Evolutionary conservation across 2,797 vertebrate genomes (phyloP), one percentile per base, ranked within the genome.

Genomic region (Syngnathus rostellatus): DNA sequence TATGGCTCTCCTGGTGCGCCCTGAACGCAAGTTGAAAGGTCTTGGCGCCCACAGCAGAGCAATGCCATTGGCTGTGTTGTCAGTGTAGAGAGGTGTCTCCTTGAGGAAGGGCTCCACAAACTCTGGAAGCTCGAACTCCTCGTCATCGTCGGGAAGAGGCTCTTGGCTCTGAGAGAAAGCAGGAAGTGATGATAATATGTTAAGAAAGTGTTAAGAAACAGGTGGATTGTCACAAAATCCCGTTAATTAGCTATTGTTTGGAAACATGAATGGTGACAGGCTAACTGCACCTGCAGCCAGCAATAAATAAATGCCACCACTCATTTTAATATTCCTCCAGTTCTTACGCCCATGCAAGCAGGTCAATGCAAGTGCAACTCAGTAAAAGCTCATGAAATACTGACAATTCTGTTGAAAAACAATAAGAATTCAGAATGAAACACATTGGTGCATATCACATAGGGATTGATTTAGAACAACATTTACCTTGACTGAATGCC

Each of bases 71-170:
- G 97, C 97, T 5, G 97, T 99, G 81, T 98, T 93, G 86, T 99
- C 97, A 17, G 95, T 93, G 84, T 99, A 99, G 1, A 99, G 92
- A 0, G 97, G 97, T 0, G 96, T 98, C 51, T 98, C 97, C 83
- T 98, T 98, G 66, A 99, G 90, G 85, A 99, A 97, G 48, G 97
- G 96, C 72, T 99, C 97, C 71, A 98, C 93, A 50, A 92, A 97
- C 77, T 99, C 97, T 0, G 97, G 94, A 75, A 99, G 92, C 74
- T 99, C 97, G 89, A 99, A 99, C 86, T 99, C 97, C 72, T 99
- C 97, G 21, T 99, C 97, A 0, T 99, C 97, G 70, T 99, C 97
- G 7, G 96, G 97, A 71, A 99, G 86, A 0, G 97, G 97, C 37
- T 99, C 97, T 78, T 98, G 97, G 72, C 95, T 98, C 97, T 99